Evolutionary conservation across 2,888 invertebrate genomes (phyloP).

Genomic region (Cheilosia variabilis): DNA sequence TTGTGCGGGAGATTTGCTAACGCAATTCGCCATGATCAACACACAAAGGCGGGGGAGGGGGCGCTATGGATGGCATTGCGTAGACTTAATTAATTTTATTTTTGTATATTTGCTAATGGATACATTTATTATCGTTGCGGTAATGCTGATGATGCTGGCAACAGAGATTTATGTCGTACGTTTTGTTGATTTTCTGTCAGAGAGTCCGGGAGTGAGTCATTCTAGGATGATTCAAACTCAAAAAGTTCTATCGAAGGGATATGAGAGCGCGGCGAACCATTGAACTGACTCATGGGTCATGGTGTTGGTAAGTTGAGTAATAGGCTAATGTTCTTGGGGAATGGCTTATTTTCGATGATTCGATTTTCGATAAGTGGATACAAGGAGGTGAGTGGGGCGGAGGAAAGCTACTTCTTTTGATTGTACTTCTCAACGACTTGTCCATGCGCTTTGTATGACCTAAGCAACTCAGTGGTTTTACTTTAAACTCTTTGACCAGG

Average conservation of each 20-base stretch:
- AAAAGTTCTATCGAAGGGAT: not conserved
- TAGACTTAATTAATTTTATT: conserved; percentile 74
- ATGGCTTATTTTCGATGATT: too few relatives aligned
- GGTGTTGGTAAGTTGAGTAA: too few relatives aligned
- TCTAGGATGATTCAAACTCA: conserved; percentile 33
- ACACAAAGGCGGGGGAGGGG: not conserved
- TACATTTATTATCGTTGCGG: conserved; percentile 73
- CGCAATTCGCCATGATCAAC: conserved; percentile 60
- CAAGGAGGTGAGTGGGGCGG: too few relatives aligned
- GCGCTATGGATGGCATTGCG: conserved; percentile 34
- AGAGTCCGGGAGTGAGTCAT: conserved; percentile 39
- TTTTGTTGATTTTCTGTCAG: conserved; percentile 42
- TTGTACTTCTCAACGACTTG: too few relatives aligned
- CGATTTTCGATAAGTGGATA: too few relatives aligned
- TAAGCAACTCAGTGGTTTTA: too few relatives aligned
- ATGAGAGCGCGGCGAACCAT: not conserved
- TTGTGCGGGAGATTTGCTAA: conserved; percentile 48
- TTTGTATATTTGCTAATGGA: conserved; percentile 72
- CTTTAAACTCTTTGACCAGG: too few relatives aligned
- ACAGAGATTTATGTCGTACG: conserved; percentile 64
- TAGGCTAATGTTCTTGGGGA: too few relatives aligned
- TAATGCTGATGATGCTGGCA: conserved; percentile 72
- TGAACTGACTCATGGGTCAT: too few relatives aligned
- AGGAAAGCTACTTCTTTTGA: too few relatives aligned
- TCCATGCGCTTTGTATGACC: too few relatives aligned